Percentiles rank a stretch among this genome's conserved stretches.
phyloP scores from a whole-genome alignment of 2,888 invertebrate genomes.

The Melanostoma scalare region DNA sequence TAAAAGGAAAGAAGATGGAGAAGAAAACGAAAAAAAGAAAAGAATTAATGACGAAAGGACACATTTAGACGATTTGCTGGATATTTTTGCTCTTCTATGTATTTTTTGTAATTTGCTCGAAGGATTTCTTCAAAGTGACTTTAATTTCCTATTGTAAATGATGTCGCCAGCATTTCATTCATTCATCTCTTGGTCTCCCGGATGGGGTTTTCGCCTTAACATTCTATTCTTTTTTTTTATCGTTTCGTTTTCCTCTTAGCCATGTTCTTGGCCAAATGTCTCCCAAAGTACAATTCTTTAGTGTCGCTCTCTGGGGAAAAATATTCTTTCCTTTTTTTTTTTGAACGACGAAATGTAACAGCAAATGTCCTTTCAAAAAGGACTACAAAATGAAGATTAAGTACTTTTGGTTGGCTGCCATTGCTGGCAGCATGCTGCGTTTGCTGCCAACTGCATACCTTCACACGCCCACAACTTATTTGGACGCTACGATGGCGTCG shows the following conservation, averaged over 20 bases:
- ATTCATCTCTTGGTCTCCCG: slow-evolving; percentile 4
- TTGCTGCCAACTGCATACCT: slow-evolving; percentile 62
- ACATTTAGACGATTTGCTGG: slow-evolving; percentile 33
- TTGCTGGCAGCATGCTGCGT: slow-evolving; percentile 18
- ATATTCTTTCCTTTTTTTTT: neutral
- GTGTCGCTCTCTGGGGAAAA: slow-evolving; percentile 17
- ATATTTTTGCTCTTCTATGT: slow-evolving; percentile 16
- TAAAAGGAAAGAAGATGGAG: slow-evolving; percentile 3
- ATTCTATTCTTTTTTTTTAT: slow-evolving; percentile 5
- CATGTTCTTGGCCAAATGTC: slow-evolving; percentile 28
- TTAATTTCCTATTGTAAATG: slow-evolving; percentile 62
- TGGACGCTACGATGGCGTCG: neutral
- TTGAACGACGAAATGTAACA: slow-evolving; percentile 23
- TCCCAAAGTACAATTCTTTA: slow-evolving; percentile 10
- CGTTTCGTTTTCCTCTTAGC: neutral
- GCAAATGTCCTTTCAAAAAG: slow-evolving; percentile 48
- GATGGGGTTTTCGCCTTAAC: slow-evolving; percentile 7
- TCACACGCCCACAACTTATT: slow-evolving; percentile 44
- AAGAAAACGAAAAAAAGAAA: slow-evolving; percentile 2
- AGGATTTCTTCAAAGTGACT: slow-evolving; percentile 52
- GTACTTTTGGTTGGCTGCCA: slow-evolving; percentile 60
- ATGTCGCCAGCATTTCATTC: slow-evolving; percentile 35
- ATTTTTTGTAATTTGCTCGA: slow-evolving; percentile 55
- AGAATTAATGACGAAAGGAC: slow-evolving; percentile 47
- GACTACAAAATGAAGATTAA: slow-evolving; percentile 66